Evolutionary conservation across 53 echinoderm and acorn worm genomes (phyloP).

Genomic region (Patiria pectinifera): DNA sequence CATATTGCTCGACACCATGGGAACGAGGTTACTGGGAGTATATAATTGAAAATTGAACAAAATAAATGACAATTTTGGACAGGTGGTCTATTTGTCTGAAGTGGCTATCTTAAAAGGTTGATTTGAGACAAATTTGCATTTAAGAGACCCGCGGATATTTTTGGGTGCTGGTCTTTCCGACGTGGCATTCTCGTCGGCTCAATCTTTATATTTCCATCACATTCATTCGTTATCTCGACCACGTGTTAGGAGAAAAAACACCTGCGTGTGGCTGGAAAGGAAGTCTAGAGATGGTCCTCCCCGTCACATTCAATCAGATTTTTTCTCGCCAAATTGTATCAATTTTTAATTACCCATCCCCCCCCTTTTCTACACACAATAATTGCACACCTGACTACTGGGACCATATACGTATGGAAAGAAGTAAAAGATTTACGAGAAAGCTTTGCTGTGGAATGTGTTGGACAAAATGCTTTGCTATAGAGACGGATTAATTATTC

Average conservation of each 20-base stretch:
- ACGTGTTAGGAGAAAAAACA: background rate
- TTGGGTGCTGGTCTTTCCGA: background rate
- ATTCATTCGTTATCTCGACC: background rate
- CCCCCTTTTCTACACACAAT: background rate
- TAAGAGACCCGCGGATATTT: background rate
- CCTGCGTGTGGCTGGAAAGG: constrained; percentile 12
- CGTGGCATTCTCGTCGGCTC: background rate
- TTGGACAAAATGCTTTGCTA: too few species aligned
- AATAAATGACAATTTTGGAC: background rate
- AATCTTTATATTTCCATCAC: background rate
- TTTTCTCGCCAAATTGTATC: constrained; percentile 8
- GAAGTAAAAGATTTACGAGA: too few species aligned
- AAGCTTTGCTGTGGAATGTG: too few species aligned
- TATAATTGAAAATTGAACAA: background rate
- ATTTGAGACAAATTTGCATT: background rate
- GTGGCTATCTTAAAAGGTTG: background rate
- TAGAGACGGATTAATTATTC: too few species aligned
- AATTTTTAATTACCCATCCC: background rate
- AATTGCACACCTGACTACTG: too few species aligned
- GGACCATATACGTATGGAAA: too few species aligned
- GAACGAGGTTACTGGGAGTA: too few species aligned
- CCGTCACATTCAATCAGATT: constrained; percentile 11
- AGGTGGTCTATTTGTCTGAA: background rate
- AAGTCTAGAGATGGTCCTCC: background rate
- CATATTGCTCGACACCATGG: too few species aligned